Percentiles rank a stretch among this genome's conserved stretches.
phyloP scores from a whole-genome alignment of 2,888 invertebrate species.

The Prosopocoilus inquinatus region DNA sequence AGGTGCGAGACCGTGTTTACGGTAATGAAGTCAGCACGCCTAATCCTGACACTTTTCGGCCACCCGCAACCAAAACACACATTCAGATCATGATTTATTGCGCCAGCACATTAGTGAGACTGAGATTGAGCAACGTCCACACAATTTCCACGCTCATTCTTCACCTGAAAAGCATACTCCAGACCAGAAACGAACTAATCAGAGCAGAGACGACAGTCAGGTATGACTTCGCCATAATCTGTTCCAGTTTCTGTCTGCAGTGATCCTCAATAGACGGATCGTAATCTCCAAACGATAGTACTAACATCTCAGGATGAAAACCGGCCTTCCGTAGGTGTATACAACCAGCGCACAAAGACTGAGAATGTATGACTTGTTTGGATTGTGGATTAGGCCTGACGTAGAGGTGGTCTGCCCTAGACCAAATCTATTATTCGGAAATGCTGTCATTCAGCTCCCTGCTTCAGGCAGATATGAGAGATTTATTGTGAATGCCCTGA shows the following conservation, averaged over 20 bases:
- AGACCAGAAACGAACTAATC: constrained; percentile 27
- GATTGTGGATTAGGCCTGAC: constrained; percentile 32
- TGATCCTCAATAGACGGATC: constrained; percentile 15
- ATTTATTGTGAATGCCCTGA: constrained; percentile 23
- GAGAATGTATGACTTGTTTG: constrained; percentile 28
- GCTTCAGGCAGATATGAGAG: constrained; percentile 23
- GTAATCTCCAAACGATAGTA: background rate
- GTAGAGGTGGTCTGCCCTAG: constrained; percentile 30
- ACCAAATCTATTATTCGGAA: constrained; percentile 29
- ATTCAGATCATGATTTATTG: constrained; percentile 44
- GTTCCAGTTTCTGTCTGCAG: constrained; percentile 19
- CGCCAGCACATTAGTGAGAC: constrained; percentile 33
- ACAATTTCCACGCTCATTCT: constrained; percentile 35
- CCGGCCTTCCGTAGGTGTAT: constrained; percentile 21
- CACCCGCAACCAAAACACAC: constrained; percentile 46
- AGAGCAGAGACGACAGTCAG: constrained; percentile 18
- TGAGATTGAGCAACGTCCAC: constrained; percentile 32
- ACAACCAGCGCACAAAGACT: constrained; percentile 24
- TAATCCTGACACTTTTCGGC: constrained; percentile 40
- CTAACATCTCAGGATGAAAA: constrained; percentile 21
- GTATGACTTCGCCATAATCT: constrained; percentile 20
- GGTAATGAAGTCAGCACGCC: constrained; percentile 46
- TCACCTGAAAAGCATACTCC: constrained; percentile 19
- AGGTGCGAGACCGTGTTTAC: constrained; percentile 40
- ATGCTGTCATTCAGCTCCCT: constrained; percentile 28